These are phyloP conservation scores for Oscheius sp. DNA, from an alignment of 2,888 invertebrate genomes.

Conservation along the genomic window DNA sequence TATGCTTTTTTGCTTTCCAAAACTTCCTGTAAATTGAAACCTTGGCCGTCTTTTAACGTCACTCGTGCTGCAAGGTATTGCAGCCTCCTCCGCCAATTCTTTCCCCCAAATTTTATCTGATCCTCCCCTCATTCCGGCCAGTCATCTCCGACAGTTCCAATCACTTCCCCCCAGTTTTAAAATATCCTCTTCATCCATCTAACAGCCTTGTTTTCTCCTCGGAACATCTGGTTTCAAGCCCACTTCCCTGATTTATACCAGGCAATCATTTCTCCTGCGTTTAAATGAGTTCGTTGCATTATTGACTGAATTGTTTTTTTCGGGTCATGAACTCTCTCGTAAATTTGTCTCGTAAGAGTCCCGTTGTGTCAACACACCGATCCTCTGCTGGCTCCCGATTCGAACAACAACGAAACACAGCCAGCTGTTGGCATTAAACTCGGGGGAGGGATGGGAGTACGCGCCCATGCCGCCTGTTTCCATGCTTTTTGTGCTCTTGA, in stretches of 20 bases:
- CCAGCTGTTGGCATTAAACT: constrained; percentile 25
- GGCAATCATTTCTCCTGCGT: neutral
- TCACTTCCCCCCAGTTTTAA: neutral
- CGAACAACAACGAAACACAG: constrained; percentile 27
- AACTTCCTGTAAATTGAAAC: no score
- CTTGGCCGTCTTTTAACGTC: no score
- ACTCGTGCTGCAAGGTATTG: no score
- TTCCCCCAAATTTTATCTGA: no score
- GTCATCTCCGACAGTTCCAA: no score
- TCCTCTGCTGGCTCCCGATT: neutral
- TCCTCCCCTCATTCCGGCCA: no score
- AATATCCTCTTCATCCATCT: constrained; percentile 3
- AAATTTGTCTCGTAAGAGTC: neutral
- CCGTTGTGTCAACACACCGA: neutral
- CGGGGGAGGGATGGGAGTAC: neutral
- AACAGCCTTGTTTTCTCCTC: neutral
- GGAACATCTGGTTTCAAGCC: neutral
- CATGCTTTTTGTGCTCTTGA: constrained; percentile 15
- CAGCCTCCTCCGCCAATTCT: no score
- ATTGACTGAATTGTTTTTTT: neutral
- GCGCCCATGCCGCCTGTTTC: neutral
- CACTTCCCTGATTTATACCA: neutral
- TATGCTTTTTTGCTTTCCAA: no score
- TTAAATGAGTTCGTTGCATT: neutral
- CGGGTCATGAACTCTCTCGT: neutral